These are phyloP conservation scores for Ridgeia piscesae DNA, from an alignment of 1,140 invertebrate species.

Conservation along the genomic window DNA sequence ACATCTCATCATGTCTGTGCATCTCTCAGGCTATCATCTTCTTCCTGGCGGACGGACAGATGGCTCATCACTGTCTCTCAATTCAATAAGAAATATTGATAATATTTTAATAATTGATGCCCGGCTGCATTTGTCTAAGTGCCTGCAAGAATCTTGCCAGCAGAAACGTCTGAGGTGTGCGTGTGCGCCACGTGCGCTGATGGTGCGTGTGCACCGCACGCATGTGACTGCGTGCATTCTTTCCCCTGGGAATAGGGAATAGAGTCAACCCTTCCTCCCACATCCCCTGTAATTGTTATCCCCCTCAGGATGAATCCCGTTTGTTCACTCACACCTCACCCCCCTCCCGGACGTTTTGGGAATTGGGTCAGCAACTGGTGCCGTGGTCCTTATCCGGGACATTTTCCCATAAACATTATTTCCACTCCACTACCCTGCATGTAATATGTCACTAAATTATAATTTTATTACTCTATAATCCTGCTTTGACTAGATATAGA, in stretches of 20 bases:
- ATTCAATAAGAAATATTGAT: slow-evolving; percentile 7
- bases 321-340: too few species aligned
- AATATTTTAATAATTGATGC: slow-evolving; percentile 7
- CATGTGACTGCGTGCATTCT: not conserved
- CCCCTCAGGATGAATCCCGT: not conserved
- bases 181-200: too few species aligned
- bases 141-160: not conserved
- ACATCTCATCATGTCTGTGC: not conserved
- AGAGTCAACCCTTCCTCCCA: not conserved
- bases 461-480: not conserved
- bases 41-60: not conserved
- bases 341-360: not conserved
- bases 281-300: not conserved
- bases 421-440: not conserved
- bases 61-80: not conserved
- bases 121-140: not conserved
- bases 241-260: not conserved
- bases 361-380: not conserved
- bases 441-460: not conserved
- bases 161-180: not conserved
- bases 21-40: not conserved
- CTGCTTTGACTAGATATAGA: not conserved
- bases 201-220: not conserved
- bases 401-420: not conserved
- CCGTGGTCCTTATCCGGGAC: not conserved